Percentiles rank a stretch among this genome's conserved stretches.
phyloP scores from a whole-genome alignment of 2,797 vertebrate genomes.

The Anguilla marmorata region DNA sequence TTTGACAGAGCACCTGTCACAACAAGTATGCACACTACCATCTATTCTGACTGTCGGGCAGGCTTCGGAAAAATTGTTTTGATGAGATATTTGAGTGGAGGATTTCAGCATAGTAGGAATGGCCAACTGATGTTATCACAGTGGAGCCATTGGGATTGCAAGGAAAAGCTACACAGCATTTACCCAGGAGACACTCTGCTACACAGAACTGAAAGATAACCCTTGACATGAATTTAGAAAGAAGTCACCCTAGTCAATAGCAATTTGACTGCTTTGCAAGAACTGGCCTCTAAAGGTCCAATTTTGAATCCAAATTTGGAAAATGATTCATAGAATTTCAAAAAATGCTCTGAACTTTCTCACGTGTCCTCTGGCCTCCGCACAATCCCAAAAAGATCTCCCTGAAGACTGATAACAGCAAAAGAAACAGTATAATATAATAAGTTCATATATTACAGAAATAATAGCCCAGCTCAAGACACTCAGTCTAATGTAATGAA shows the following conservation, averaged over 20 bases:
- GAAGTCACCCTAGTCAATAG: constrained; percentile 28
- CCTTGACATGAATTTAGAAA: constrained; percentile 9
- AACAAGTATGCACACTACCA: constrained; percentile 25
- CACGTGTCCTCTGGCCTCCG: neutral
- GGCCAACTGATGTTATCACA: constrained; percentile 14
- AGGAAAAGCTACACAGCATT: constrained; percentile 25
- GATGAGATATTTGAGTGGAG: constrained; percentile 17
- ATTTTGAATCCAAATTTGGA: constrained; percentile 33
- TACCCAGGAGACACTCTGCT: constrained; percentile 33
- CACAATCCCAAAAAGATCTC: neutral
- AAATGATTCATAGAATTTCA: constrained; percentile 25
- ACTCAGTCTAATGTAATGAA: neutral
- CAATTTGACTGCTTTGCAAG: constrained; percentile 23
- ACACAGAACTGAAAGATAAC: constrained; percentile 33
- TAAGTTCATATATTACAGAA: neutral
- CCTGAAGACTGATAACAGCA: neutral
- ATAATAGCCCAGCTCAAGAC: neutral
- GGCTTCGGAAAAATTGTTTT: neutral
- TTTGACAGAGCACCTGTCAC: constrained; percentile 37
- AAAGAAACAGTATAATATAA: neutral
- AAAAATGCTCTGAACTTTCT: neutral
- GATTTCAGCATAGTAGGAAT: neutral
- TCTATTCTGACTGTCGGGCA: constrained; percentile 1
- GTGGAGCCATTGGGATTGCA: constrained; percentile 32
- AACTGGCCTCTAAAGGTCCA: constrained; percentile 3